These are phyloP conservation scores for Iphiclides podalirius DNA, from an alignment of 2,888 invertebrate genomes.

Conservation along the genomic window DNA sequence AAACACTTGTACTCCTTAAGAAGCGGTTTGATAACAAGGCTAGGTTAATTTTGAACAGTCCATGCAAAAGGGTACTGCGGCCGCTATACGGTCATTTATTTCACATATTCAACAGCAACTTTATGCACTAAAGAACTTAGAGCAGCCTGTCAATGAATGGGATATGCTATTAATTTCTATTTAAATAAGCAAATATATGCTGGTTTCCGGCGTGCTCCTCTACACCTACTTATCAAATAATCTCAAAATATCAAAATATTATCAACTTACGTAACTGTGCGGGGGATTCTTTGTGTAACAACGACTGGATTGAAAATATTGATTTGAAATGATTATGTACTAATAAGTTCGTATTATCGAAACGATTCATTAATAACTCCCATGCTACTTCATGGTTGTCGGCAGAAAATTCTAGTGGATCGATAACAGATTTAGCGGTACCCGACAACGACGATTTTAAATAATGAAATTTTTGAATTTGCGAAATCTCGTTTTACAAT, in stretches of 20 bases:
- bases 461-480: background rate
- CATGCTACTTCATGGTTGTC: background rate
- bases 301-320: background rate
- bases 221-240: too few relatives aligned
- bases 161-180: conserved; percentile 2
- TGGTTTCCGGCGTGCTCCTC: too few relatives aligned
- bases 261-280: background rate
- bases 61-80: conserved; percentile 1
- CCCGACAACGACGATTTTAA: background rate
- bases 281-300: too few relatives aligned
- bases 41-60: background rate
- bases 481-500: background rate
- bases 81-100: conserved; percentile 1
- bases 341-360: background rate
- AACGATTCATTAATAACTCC: background rate
- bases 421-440: background rate
- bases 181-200: background rate
- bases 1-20: background rate
- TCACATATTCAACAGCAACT: conserved; percentile 4
- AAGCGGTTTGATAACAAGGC: background rate
- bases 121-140: conserved; percentile 8
- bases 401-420: background rate
- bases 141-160: background rate
- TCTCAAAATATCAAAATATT: too few relatives aligned
- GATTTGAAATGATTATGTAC: background rate